These are phyloP conservation scores for Erynnis tages DNA, from an alignment of 2,888 invertebrate genomes.

Conservation along the genomic window DNA sequence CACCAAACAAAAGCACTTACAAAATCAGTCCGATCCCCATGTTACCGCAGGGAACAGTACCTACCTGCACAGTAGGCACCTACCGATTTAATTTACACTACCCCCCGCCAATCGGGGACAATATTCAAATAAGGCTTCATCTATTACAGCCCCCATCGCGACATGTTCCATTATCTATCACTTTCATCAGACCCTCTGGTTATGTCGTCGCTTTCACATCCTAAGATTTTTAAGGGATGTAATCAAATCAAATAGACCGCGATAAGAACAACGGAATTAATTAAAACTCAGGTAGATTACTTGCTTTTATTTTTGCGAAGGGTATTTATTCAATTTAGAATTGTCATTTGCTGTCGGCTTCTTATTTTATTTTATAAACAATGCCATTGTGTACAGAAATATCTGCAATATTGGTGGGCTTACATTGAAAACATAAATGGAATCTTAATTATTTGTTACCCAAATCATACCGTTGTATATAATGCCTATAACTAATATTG, in stretches of 20 bases:
- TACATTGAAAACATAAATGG: not conserved
- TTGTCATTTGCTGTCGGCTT: conserved; percentile 1
- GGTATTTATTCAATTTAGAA: not conserved
- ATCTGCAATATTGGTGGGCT: not conserved
- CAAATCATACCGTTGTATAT: not conserved
- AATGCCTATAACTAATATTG: too few species aligned
- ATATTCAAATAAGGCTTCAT: conserved; percentile 80
- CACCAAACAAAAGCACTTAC: conserved; percentile 21
- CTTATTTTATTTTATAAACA: not conserved
- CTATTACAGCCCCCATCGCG: conserved; percentile 72
- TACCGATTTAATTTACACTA: conserved; percentile 70
- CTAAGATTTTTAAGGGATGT: conserved; percentile 39
- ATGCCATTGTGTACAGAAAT: not conserved
- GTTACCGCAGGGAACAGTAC: conserved; percentile 9
- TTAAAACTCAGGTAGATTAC: conserved; percentile 22
- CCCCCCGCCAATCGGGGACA: conserved; percentile 70
- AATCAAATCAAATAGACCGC: conserved; percentile 35
- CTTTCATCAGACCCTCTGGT: conserved; percentile 64
- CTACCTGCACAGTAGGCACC: conserved; percentile 62
- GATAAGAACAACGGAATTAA: conserved; percentile 26
- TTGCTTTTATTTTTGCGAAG: not conserved
- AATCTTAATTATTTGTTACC: too few species aligned
- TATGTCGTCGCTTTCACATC: conserved; percentile 35
- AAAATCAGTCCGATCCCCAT: conserved; percentile 21
- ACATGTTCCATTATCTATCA: conserved; percentile 73